Evolutionary conservation across 2,888 invertebrate species (phyloP), one percentile per base, ranked within the genome.

Genomic region (Drosophila falleni): DNA sequence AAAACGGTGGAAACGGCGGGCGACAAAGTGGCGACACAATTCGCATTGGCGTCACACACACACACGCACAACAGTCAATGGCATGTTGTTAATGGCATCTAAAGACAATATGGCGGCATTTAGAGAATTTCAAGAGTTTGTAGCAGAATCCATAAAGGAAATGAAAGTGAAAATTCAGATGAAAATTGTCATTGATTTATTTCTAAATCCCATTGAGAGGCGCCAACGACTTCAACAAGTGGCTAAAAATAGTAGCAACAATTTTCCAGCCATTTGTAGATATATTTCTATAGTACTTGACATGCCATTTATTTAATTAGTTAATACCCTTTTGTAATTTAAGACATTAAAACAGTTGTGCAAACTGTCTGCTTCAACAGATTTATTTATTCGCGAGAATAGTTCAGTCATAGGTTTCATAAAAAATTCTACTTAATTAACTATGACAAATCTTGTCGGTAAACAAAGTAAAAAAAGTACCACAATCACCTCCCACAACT

Each of bases 71-170:
- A 49, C 50, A 76, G 47, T 54, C 63, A 78, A 61, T 65, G 74
- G 51, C 58, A 55, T 62, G 59, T 56, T 76, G 76, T 62, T 70
- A 72, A 65, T 71, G 72, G 64, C 71, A 61, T 68, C 68, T 61
- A 73, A 80, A 77, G 80, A 77, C 80, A 79, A 79, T 76, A 79
- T 79, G 80, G 79, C 77, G 70, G 67, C 68, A 67, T 72, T 75
- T 72, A 33, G 66, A 50, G 73, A 23, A 44, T 47, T n/a, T 60
- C 60, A 56, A 71, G 55, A 63, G 55, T 11, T 11, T 51, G 54
- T 42, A 10, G 55, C 55, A 42, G 26, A 29, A 51, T 9, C 39
- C 42, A n/a, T 33, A 44, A 51, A 6, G 58, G 70, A 51, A 74
- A 68, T 63, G 55, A 51, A 60, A 74, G 64, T 64, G 55, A 53